These are phyloP conservation scores for Pilophorus perplexus DNA, from an alignment of 2,888 invertebrate genomes.

Conservation along the genomic window DNA sequence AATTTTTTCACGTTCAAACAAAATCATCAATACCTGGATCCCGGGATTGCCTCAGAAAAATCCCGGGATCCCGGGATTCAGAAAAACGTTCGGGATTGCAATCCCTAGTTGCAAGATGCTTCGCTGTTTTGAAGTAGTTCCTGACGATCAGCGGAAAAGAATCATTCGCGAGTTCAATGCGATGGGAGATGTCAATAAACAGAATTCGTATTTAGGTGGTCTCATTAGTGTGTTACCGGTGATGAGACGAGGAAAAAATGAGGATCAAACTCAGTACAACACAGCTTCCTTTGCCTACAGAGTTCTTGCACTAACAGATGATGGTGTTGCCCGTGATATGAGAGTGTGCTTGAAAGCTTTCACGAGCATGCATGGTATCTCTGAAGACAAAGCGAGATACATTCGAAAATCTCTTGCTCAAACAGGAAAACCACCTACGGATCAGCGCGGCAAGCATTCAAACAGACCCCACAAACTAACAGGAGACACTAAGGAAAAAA, in stretches of 20 bases:
- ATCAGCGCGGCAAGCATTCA: too few relatives aligned
- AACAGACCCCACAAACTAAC: too few relatives aligned
- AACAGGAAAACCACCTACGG: constrained; percentile 26
- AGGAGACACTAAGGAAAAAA: too few relatives aligned
- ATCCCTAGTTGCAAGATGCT: not conserved
- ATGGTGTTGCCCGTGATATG: constrained; percentile 10
- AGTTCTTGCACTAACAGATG: constrained; percentile 18
- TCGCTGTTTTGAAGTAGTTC: constrained; percentile 3
- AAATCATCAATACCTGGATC: too few relatives aligned
- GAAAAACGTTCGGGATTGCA: too few relatives aligned
- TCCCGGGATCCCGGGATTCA: too few relatives aligned
- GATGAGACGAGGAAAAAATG: too few relatives aligned
- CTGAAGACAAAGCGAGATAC: constrained; percentile 21
- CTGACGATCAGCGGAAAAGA: not conserved
- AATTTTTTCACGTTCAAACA: too few relatives aligned
- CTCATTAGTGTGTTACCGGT: too few relatives aligned
- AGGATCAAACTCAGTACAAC: constrained; percentile 8
- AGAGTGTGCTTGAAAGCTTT: constrained; percentile 41
- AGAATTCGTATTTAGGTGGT: constrained; percentile 5
- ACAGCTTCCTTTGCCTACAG: constrained; percentile 18
- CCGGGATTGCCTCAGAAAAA: too few relatives aligned
- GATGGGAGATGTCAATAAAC: constrained; percentile 5
- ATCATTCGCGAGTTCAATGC: not conserved
- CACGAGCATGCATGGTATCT: constrained; percentile 38
- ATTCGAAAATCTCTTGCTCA: constrained; percentile 25